Evolutionary conservation across 2,113 vertebrate genomes (phyloP).

Genomic region (Microcebus lehilahytsara): DNA sequence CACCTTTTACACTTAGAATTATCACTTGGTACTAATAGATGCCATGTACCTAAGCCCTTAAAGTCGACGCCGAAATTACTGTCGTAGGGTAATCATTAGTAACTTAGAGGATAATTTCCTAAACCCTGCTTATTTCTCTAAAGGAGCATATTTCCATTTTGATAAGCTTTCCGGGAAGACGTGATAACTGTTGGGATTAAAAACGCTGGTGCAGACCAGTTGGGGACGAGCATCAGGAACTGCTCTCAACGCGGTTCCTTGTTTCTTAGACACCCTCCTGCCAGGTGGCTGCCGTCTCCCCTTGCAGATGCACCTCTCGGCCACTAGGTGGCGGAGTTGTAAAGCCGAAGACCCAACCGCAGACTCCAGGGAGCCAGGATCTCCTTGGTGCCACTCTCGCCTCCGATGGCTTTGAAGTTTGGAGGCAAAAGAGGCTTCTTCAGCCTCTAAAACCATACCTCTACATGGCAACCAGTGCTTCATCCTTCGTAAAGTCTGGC

Average conservation of each 20-base stretch:
- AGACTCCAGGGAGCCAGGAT: neutral
- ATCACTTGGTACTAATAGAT: neutral
- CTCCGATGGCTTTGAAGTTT: neutral
- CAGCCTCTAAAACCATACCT: neutral
- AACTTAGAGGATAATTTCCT: neutral
- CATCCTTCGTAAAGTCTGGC: neutral
- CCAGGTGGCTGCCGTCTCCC: neutral
- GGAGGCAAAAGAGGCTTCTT: neutral
- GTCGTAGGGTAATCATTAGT: neutral
- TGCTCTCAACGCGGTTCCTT: fast-evolving
- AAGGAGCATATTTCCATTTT: neutral
- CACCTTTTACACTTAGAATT: neutral
- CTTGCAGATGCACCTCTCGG: neutral
- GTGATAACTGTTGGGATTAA: neutral
- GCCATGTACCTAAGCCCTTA: neutral
- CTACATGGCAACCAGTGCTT: neutral
- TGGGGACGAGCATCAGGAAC: fast-evolving
- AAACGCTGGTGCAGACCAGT: neutral
- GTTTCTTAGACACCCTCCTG: fast-evolving
- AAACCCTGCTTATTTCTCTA: neutral
- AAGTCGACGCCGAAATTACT: neutral
- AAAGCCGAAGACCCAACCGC: neutral
- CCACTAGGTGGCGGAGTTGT: constrained; percentile 59
- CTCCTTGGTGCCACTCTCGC: neutral
- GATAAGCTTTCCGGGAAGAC: neutral